Base-by-base conservation (phyloP, 2,888 invertebrate species). In the Orchesellides sinensis region DNA sequence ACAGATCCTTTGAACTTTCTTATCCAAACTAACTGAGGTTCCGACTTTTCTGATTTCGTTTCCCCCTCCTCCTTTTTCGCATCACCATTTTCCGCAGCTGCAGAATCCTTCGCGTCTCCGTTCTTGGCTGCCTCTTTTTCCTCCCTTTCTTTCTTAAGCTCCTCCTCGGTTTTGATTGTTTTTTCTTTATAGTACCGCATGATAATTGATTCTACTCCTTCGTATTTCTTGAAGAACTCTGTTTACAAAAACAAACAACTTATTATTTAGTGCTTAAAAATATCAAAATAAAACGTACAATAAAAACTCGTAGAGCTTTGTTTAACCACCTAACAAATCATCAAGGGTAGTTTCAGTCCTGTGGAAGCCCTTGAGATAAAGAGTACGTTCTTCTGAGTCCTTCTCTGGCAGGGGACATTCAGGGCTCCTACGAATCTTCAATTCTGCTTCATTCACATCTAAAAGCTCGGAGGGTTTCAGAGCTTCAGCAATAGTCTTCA, bases 301-400 rank as follows among this genome's bases (percentile, higher is more conserved):
- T 14, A n/a, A n/a, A n/a, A n/a, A n/a, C n/a, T n/a, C 49, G 17
- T 4, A 17, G 10, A 56, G 10, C 52, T 72, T 79, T n/a, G n/a
- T n/a, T n/a, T n/a, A n/a, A n/a, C n/a, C n/a, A 87, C 87, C 92
- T 68, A 96, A 92, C 4, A 97, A 90, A 4, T 93, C 93, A 87
- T 96, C 94, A 32, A 97, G 91, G 6, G 92, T 91, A 0, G 91
- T 90, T 5, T 92, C 92, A 12, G 78, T 82, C 89, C 93, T 92
- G 0, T 95, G 93, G 89, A 96, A 96, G 4, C 96, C 96, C 92
- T 98, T 98, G 65, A 94, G 94, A 89, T 98, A 99, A 17, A 96
- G 92, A 0, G 97, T 96, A 74, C 96, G 92, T 2, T 92, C 91
- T 84, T 96, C 96, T 86, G 96, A 95, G 84, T 95, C 94, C 89